A percentile compares a stretch with the other conserved stretches of the same genome.
phyloP scores from a whole-genome alignment of 1,140 invertebrate genomes.

The Nymphalis io region DNA sequence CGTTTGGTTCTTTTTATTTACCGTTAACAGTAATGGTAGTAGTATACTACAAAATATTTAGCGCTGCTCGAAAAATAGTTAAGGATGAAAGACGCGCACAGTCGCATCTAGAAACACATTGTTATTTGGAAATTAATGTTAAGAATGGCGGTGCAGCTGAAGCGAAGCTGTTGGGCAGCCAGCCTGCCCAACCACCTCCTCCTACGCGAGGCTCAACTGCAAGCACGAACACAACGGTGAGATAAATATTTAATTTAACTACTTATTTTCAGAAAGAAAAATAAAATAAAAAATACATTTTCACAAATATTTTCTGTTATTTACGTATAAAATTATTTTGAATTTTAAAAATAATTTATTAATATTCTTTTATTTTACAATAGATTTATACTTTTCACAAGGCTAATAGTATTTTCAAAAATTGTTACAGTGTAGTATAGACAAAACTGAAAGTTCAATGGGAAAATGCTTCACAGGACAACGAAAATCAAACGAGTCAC shows the following conservation, averaged over 20 bases:
- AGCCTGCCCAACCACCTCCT: slow-evolving; percentile 60
- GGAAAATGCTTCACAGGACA: slow-evolving; percentile 84
- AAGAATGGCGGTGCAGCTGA: slow-evolving; percentile 86
- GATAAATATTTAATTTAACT: slow-evolving; percentile 37
- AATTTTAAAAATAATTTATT: no score
- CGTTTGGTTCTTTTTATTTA: slow-evolving; percentile 94
- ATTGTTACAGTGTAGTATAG: slow-evolving; percentile 85
- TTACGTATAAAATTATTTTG: no score
- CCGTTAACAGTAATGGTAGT: slow-evolving; percentile 94
- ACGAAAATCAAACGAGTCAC: slow-evolving; percentile 86
- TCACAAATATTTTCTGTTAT: no score
- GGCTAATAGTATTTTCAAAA: not conserved
- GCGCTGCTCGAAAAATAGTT: slow-evolving; percentile 91
- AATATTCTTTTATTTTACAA: no score
- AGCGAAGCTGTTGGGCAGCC: slow-evolving; percentile 81
- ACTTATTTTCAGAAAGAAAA: not conserved
- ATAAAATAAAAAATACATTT: no score
- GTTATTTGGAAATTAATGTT: slow-evolving; percentile 86
- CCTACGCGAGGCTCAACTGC: slow-evolving; percentile 79
- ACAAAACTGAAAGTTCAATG: slow-evolving; percentile 78
- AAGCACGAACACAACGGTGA: slow-evolving; percentile 85
- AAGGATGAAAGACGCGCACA: slow-evolving; percentile 92
- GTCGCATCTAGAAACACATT: slow-evolving; percentile 89
- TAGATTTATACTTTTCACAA: not conserved
- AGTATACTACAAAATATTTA: slow-evolving; percentile 95